Conservation (phyloP, 1,140 invertebrate species). For the Drosophila biarmipes region DNA sequence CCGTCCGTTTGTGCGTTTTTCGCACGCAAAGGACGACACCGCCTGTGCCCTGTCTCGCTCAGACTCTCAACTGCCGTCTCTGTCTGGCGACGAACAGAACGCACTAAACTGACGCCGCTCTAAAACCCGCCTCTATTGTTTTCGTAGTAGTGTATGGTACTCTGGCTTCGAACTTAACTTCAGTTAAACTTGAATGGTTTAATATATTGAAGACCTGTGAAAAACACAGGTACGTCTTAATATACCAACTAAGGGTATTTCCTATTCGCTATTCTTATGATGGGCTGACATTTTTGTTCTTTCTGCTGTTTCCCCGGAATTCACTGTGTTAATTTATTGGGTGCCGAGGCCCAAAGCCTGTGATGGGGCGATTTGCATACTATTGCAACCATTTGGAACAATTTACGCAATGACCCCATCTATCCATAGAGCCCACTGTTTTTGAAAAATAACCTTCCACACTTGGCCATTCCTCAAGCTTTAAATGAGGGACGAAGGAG, state of each 20-base stretch:
- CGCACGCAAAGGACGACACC: conserved; percentile 36
- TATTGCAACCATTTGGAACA: conserved; percentile 60
- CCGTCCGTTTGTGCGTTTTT: conserved; percentile 16
- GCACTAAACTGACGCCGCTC: conserved; percentile 48
- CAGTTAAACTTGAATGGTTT: no score
- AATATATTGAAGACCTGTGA: no score
- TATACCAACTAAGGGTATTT: neutral
- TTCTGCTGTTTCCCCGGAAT: conserved; percentile 41
- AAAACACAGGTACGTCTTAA: no score
- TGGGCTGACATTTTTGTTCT: conserved; percentile 16
- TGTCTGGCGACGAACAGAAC: conserved; percentile 36
- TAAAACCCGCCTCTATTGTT: conserved; percentile 9
- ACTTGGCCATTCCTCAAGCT: conserved; percentile 2
- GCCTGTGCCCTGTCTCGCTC: conserved; percentile 19
- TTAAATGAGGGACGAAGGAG: conserved; percentile 3
- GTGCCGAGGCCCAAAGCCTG: conserved; percentile 43
- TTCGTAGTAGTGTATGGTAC: neutral
- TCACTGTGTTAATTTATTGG: conserved; percentile 78
- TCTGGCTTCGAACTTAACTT: neutral
- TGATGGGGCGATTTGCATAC: conserved; percentile 66
- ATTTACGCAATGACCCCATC: conserved; percentile 47
- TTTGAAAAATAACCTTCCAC: neutral
- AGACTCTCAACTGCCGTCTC: conserved; percentile 10
- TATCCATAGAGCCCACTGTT: neutral
- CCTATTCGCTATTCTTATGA: neutral